Evolutionary conservation across 2,113 vertebrate species (phyloP).

Genomic region (Vulpes ferrilata): DNA sequence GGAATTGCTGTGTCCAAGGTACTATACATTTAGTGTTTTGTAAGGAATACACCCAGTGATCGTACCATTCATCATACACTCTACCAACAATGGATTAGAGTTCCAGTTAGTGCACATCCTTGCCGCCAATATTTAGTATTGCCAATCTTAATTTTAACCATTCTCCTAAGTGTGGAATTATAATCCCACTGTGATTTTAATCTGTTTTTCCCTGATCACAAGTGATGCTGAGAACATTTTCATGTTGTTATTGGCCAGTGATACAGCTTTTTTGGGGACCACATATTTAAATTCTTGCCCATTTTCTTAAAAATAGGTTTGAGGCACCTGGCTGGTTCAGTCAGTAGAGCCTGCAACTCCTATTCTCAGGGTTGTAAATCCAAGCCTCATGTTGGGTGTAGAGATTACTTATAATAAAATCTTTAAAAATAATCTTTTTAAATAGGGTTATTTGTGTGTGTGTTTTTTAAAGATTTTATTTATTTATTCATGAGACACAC

Average conservation of each 20-base stretch:
- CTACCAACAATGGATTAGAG: background rate
- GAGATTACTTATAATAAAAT: background rate
- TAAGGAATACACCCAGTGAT: background rate
- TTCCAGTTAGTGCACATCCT: background rate
- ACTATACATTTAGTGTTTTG: background rate
- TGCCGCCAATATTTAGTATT: background rate
- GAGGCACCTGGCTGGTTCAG: background rate
- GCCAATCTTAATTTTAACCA: slow-evolving; percentile 21
- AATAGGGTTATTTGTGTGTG: background rate
- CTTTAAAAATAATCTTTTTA: background rate
- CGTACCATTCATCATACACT: background rate
- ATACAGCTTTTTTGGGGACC: background rate
- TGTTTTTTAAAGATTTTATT: too few species aligned
- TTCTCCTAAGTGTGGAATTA: background rate
- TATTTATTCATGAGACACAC: too few species aligned
- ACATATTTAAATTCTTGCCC: background rate
- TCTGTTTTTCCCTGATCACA: background rate
- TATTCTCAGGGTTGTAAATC: background rate
- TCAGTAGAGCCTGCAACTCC: background rate
- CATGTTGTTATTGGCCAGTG: background rate
- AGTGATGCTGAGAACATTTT: background rate
- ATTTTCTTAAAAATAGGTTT: background rate
- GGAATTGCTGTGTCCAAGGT: background rate
- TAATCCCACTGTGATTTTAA: background rate
- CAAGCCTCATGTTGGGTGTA: background rate